Percentiles rank a stretch among this genome's conserved stretches.
These are phyloP conservation scores for Sternotherus odoratus DNA, from an alignment of 2,797 vertebrate species.

Conservation along the genomic window DNA sequence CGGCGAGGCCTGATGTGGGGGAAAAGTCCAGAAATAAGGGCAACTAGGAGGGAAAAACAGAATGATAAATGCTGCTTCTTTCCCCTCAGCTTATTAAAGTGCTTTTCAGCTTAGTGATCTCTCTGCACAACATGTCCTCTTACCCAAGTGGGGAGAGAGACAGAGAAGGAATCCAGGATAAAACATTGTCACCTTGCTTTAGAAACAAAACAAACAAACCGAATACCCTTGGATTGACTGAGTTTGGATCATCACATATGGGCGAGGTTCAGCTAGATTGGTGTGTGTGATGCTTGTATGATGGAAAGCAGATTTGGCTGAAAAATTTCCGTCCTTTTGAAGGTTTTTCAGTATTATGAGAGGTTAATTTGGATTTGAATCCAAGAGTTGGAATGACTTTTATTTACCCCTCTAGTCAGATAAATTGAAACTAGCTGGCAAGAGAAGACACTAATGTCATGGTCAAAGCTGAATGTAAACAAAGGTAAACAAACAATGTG, in stretches of 20 bases:
- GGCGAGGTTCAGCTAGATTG: not conserved
- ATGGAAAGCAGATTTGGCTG: not conserved
- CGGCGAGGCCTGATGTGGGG: not conserved
- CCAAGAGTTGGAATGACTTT: not conserved
- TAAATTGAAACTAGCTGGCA: not conserved
- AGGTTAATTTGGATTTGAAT: not conserved
- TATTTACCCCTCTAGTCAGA: not conserved
- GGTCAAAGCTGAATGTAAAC: not conserved
- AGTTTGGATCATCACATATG: not conserved
- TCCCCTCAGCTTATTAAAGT: not conserved
- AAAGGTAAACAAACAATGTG: accelerated
- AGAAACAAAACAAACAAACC: not conserved
- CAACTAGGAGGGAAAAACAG: not conserved
- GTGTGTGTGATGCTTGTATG: accelerated
- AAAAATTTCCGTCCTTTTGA: not conserved
- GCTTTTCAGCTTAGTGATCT: not conserved
- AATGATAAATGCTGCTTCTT: not conserved
- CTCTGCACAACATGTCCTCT: accelerated
- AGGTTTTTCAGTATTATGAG: not conserved
- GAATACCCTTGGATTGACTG: not conserved
- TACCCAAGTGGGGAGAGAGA: not conserved
- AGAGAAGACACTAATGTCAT: not conserved
- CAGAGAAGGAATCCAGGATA: not conserved
- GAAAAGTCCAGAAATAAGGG: not conserved
- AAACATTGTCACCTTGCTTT: not conserved